These are phyloP conservation scores for Keiferia lycopersicella DNA, from an alignment of 2,888 invertebrate genomes.

Conservation along the genomic window DNA sequence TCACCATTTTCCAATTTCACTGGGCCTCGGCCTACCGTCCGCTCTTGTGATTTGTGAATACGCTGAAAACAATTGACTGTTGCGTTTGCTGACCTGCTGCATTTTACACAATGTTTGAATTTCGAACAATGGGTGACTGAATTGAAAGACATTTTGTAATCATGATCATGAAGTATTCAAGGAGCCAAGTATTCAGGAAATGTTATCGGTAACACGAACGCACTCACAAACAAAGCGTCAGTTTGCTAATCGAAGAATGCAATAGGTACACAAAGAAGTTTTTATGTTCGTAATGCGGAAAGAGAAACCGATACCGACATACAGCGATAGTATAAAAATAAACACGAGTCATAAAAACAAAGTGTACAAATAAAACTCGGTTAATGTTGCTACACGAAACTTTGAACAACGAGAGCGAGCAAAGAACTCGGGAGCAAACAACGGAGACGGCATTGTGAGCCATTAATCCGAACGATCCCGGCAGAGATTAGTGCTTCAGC, in stretches of 20 bases:
- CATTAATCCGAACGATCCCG: conserved; percentile 76
- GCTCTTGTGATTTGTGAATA: conserved; percentile 28
- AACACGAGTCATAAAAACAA: conserved; percentile 37
- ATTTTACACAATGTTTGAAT: conserved; percentile 21
- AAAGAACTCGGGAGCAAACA: conserved; percentile 67
- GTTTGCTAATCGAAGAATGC: neutral
- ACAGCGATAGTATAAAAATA: conserved; percentile 28
- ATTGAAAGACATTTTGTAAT: conserved; percentile 6
- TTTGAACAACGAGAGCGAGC: conserved; percentile 61
- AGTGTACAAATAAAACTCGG: conserved; percentile 40
- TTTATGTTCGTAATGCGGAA: conserved; percentile 10
- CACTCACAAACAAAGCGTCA: neutral
- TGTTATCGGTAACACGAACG: neutral
- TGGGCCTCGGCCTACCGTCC: neutral
- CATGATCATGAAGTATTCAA: neutral
- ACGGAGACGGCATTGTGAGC: conserved; percentile 73
- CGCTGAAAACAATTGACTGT: conserved; percentile 26
- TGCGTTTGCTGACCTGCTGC: conserved; percentile 18
- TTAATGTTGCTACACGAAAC: conserved; percentile 56
- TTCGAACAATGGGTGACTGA: conserved; percentile 10
- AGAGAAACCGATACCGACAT: conserved; percentile 2
- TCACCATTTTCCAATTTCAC: conserved; percentile 49
- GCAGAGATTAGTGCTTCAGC: conserved; percentile 74
- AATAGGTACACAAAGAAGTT: conserved; percentile 9
- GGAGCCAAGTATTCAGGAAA: conserved; percentile 11